These are phyloP conservation scores for Drosophila athabasca DNA, from an alignment of 1,140 invertebrate species.

Conservation along the genomic window DNA sequence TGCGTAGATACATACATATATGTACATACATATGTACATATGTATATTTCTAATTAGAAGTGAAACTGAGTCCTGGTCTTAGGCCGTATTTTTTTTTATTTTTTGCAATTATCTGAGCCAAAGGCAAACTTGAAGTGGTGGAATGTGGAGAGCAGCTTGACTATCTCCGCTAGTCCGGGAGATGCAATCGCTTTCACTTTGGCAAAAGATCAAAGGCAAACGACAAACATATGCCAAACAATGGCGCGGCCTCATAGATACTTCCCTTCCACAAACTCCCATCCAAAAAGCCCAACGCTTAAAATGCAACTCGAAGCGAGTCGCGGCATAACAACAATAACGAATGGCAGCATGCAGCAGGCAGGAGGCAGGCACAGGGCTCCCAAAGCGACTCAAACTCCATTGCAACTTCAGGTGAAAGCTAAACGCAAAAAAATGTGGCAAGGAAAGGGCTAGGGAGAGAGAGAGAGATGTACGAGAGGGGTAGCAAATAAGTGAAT, in stretches of 20 bases:
- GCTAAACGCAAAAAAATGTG: constrained; percentile 48
- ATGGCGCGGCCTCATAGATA: constrained; percentile 59
- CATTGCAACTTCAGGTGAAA: constrained; percentile 54
- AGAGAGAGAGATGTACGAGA: neutral
- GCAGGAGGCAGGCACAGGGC: too few species aligned
- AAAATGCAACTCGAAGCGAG: constrained; percentile 54
- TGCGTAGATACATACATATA: constrained; percentile 6
- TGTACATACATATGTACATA: constrained; percentile 11
- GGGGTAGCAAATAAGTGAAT: constrained; percentile 63
- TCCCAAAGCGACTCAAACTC: constrained; percentile 1
- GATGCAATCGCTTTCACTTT: constrained; percentile 77
- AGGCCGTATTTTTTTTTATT: constrained; percentile 5
- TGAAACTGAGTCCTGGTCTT: constrained; percentile 35
- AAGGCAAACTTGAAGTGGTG: constrained; percentile 23
- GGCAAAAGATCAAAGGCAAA: constrained; percentile 73
- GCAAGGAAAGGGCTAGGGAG: neutral
- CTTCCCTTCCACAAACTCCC: constrained; percentile 31
- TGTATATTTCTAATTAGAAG: constrained; percentile 71
- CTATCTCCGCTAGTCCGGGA: constrained; percentile 34
- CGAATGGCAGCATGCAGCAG: constrained; percentile 54
- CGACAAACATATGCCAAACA: constrained; percentile 73
- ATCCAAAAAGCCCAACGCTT: constrained; percentile 48
- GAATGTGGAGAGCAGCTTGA: constrained; percentile 16
- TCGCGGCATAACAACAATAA: constrained; percentile 64
- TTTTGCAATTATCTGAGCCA: constrained; percentile 78